phyloP scores from a whole-genome alignment of 2,113 vertebrate genomes.

The Mesembrinibis cayennensis region DNA sequence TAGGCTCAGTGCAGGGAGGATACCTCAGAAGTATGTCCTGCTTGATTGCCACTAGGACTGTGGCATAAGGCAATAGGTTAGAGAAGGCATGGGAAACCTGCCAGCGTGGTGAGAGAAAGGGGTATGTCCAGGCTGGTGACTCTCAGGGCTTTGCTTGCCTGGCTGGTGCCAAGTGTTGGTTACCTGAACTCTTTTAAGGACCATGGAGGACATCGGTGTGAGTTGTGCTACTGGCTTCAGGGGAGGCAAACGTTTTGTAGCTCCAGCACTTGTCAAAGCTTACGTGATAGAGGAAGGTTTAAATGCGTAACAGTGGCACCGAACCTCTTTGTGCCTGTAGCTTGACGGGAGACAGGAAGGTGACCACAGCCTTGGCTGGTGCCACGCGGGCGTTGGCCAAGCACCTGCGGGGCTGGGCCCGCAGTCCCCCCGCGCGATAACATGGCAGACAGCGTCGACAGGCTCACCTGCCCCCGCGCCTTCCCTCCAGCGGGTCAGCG shows the following conservation, averaged over 20 bases:
- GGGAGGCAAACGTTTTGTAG: accelerated
- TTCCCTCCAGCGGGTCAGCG: slow-evolving; percentile 51
- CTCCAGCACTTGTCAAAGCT: neutral
- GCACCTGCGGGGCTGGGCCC: neutral
- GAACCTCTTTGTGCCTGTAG: accelerated
- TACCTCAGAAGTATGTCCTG: neutral
- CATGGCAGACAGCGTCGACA: neutral
- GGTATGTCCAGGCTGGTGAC: neutral
- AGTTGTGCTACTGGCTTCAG: neutral
- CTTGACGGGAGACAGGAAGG: too few species aligned
- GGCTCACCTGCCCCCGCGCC: neutral
- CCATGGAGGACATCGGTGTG: accelerated
- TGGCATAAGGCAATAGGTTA: neutral
- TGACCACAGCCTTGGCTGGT: neutral
- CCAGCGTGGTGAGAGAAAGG: neutral
- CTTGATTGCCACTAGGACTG: neutral
- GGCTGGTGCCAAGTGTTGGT: neutral
- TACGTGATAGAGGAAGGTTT: neutral
- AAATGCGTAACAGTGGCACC: neutral
- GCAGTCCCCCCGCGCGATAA: neutral
- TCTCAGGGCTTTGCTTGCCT: neutral
- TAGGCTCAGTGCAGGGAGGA: neutral
- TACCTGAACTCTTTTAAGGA: accelerated
- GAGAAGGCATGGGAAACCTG: neutral
- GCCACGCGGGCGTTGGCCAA: accelerated